Conservation (phyloP, 2,797 vertebrate species). For the Acanthurus lineatus region DNA sequence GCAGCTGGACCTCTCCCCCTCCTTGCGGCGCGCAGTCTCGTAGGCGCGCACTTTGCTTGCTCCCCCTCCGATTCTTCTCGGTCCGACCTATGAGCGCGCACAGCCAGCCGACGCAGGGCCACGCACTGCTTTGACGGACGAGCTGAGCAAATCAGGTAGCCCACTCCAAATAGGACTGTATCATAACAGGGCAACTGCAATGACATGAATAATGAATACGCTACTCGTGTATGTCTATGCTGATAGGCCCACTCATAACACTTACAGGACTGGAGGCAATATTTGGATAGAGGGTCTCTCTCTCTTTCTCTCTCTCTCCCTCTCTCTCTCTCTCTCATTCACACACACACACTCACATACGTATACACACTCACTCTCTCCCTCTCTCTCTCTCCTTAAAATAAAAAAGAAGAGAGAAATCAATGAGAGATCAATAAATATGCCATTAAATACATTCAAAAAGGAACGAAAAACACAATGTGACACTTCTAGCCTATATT, state of each 20-base stretch:
- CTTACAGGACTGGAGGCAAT: slow-evolving; percentile 55
- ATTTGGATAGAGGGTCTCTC: slow-evolving; percentile 41
- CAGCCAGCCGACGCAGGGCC: slow-evolving; percentile 82
- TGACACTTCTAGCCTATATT: not conserved
- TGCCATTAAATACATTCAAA: not conserved
- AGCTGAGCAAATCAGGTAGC: slow-evolving; percentile 83
- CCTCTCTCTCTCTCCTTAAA: too few relatives aligned
- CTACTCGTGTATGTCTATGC: slow-evolving; percentile 72
- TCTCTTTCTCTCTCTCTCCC: slow-evolving; percentile 1
- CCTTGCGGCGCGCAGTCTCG: slow-evolving; percentile 82
- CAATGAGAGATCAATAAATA: too few relatives aligned
- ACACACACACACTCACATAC: too few relatives aligned
- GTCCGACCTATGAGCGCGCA: slow-evolving; percentile 90
- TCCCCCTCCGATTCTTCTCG: slow-evolving; percentile 79
- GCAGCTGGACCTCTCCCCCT: slow-evolving; percentile 85
- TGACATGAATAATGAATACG: slow-evolving; percentile 82
- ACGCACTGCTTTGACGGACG: slow-evolving; percentile 81
- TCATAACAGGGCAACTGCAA: slow-evolving; percentile 84
- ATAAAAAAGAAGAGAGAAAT: too few relatives aligned
- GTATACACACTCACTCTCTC: too few relatives aligned
- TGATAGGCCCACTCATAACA: slow-evolving; percentile 68
- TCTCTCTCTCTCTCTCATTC: slow-evolving; percentile 3
- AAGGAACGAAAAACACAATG: not conserved
- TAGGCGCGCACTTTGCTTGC: slow-evolving; percentile 77
- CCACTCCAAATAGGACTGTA: slow-evolving; percentile 78